These are phyloP conservation scores for Neofelis nebulosa DNA, from an alignment of 2,113 vertebrate genomes.

Conservation along the genomic window DNA sequence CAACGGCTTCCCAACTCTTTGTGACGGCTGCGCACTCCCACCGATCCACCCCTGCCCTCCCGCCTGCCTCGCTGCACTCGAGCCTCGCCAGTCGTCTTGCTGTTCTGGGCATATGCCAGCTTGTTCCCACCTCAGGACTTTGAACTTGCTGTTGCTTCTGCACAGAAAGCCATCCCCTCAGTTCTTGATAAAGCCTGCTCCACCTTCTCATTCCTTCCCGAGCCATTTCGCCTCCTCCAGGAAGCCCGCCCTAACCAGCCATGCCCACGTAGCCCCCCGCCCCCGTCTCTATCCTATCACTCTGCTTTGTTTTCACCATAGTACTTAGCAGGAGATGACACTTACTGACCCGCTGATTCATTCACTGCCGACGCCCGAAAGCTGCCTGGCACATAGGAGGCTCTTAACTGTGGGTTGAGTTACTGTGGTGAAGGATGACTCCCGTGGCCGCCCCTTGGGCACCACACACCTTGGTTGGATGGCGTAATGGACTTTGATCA, in stretches of 20 bases:
- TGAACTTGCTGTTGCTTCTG: background rate
- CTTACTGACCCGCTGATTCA: background rate
- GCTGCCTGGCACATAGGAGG: background rate
- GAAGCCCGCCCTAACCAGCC: background rate
- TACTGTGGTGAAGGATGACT: background rate
- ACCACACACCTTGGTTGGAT: background rate
- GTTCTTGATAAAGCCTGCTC: background rate
- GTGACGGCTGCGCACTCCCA: fast-evolving
- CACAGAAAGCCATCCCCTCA: background rate
- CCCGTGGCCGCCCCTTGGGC: background rate
- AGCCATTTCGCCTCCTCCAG: background rate
- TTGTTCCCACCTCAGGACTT: background rate
- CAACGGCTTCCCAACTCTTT: background rate
- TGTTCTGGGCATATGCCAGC: background rate
- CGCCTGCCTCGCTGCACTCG: background rate
- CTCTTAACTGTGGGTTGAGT: background rate
- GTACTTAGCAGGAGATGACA: background rate
- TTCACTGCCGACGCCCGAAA: background rate
- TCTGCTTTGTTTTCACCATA: background rate
- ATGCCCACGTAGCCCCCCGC: no score
- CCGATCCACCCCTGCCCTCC: background rate
- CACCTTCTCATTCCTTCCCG: background rate
- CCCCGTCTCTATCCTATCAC: background rate
- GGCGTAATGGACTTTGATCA: background rate
- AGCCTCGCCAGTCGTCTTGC: background rate